These are phyloP conservation scores for Agriopis marginaria DNA, from an alignment of 2,888 invertebrate genomes.

Conservation along the genomic window DNA sequence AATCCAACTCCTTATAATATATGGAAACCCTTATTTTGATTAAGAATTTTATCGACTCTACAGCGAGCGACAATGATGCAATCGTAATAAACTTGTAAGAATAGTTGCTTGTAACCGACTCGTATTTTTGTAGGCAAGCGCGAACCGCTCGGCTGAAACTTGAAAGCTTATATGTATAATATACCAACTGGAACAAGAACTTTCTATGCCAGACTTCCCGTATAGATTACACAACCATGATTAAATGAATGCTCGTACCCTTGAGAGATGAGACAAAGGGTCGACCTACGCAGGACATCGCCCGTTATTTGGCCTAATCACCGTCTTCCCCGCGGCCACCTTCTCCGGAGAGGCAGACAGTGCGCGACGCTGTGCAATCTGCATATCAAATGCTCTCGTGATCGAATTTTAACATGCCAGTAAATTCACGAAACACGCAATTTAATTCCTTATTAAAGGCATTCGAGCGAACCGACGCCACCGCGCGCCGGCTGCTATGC, in stretches of 20 bases:
- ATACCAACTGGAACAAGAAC: slow-evolving; percentile 14
- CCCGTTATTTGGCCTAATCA: slow-evolving; percentile 68
- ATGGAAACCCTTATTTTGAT: not conserved
- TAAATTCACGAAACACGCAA: slow-evolving; percentile 27
- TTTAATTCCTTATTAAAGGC: slow-evolving; percentile 35
- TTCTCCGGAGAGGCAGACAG: slow-evolving; percentile 42
- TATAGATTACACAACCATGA: slow-evolving; percentile 25
- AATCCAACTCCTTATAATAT: too few species aligned
- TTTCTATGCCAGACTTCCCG: slow-evolving; percentile 31
- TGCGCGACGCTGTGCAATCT: slow-evolving; percentile 35
- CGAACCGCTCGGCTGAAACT: slow-evolving; percentile 21
- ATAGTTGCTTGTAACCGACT: not conserved
- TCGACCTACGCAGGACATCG: slow-evolving; percentile 77
- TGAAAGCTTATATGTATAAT: slow-evolving; percentile 8
- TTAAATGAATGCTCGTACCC: slow-evolving; percentile 29
- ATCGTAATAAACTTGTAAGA: not conserved
- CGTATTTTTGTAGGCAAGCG: slow-evolving; percentile 5
- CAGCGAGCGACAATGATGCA: not conserved
- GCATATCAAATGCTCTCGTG: slow-evolving; percentile 38
- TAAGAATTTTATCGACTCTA: not conserved
- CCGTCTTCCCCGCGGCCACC: slow-evolving; percentile 52
- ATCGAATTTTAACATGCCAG: slow-evolving; percentile 26
- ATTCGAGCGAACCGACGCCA: slow-evolving; percentile 24
- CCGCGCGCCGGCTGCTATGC: not conserved
- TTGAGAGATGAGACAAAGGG: slow-evolving; percentile 66